Conservation (phyloP, 2,113 vertebrate species). For the Apteryx owenii region DNA sequence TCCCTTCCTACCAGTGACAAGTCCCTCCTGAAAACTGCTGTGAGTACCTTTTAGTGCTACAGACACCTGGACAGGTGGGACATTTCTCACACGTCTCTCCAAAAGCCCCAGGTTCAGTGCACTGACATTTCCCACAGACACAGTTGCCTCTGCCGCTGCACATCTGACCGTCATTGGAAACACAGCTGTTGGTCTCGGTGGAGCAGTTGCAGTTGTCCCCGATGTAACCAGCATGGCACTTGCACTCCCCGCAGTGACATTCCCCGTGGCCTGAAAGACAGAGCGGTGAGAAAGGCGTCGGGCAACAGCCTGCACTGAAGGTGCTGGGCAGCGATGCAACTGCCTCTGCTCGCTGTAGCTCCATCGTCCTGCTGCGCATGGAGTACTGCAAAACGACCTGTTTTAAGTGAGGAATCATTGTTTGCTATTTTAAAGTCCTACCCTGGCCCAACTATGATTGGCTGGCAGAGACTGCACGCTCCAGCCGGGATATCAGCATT, state of each 20-base stretch:
- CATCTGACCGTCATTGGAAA: conserved; percentile 87
- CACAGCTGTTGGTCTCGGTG: conserved; percentile 82
- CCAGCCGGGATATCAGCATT: background rate
- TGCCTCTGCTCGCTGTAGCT: background rate
- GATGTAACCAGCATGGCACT: conserved; percentile 88
- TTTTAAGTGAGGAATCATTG: rapidly evolving
- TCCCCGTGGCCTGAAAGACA: conserved; percentile 88
- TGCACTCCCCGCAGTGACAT: conserved; percentile 96
- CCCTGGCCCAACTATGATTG: rapidly evolving
- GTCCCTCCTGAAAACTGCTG: rapidly evolving
- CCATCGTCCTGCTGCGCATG: background rate
- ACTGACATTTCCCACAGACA: conserved; percentile 89
- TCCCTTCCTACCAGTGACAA: rapidly evolving
- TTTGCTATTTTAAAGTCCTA: background rate
- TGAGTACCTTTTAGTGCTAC: conserved; percentile 90
- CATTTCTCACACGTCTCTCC: conserved; percentile 95
- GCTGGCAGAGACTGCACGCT: background rate
- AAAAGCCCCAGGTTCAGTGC: conserved; percentile 91
- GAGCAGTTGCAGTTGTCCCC: conserved; percentile 98
- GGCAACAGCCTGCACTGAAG: background rate
- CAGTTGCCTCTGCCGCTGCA: conserved; percentile 91
- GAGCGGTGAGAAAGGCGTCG: background rate
- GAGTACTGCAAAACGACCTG: background rate
- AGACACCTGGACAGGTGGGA: conserved; percentile 94
- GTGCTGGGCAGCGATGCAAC: no score